Evolutionary conservation across 1,140 invertebrate species (phyloP).

Genomic region (Aphidius ervi): DNA sequence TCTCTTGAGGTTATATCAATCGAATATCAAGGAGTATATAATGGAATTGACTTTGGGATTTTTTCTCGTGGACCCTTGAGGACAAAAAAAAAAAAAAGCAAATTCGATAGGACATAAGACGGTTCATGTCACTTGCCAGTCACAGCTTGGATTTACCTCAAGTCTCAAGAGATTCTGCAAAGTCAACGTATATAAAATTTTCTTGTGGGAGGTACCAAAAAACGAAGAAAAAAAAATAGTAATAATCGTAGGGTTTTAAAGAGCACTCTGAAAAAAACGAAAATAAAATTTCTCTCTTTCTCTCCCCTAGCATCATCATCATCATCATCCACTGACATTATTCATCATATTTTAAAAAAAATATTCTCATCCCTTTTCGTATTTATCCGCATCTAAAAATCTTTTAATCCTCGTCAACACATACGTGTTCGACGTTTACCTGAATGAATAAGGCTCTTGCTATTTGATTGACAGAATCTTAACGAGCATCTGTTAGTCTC

Average conservation of each 20-base stretch:
- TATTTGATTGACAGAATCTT: conserved; percentile 43
- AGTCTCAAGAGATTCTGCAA: neutral
- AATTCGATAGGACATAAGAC: conserved; percentile 1
- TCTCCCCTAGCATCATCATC: too few relatives aligned
- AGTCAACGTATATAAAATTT: too few relatives aligned
- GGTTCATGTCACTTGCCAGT: neutral
- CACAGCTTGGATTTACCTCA: conserved; percentile 6
- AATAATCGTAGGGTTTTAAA: neutral
- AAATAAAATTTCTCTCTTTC: neutral
- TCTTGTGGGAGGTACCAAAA: too few relatives aligned
- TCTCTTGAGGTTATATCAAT: conserved; percentile 22
- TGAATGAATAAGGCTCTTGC: conserved; percentile 8
- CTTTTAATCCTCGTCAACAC: conserved; percentile 34
- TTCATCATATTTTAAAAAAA: conserved; percentile 25
- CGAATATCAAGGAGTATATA: conserved; percentile 24
- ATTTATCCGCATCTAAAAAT: conserved; percentile 24
- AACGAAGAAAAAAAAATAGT: neutral
- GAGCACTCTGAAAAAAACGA: neutral
- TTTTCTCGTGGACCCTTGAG: conserved; percentile 14
- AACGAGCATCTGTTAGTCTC: conserved; percentile 40
- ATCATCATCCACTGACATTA: conserved; percentile 11
- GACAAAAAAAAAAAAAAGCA: neutral
- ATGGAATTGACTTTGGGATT: conserved; percentile 32
- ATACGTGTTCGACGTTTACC: conserved; percentile 16
- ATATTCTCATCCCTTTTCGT: conserved; percentile 6